Conservation (phyloP, 92 coral and sea anemone species). For the Isaurus tuberculatus region DNA sequence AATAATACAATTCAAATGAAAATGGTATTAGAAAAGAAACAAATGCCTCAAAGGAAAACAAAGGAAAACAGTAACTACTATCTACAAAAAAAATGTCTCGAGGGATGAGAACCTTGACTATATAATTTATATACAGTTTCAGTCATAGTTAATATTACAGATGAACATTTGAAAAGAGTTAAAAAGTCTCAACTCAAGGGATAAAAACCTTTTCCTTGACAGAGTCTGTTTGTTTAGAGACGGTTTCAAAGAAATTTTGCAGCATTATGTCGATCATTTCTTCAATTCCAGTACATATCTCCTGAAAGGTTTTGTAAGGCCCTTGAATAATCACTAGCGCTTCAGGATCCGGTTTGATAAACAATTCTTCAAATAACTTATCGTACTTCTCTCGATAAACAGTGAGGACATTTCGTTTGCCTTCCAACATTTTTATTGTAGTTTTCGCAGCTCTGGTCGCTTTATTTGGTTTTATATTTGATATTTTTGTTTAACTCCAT, state of each 20-base stretch:
- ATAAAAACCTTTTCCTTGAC: too few species aligned
- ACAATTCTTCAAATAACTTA: background rate
- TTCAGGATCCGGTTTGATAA: background rate
- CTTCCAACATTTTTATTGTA: background rate
- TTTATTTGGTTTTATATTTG: constrained; percentile 2
- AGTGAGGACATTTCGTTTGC: background rate
- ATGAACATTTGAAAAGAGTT: too few species aligned
- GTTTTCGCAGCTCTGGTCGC: constrained; percentile 24
- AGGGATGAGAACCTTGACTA: too few species aligned
- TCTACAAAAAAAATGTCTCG: too few species aligned
- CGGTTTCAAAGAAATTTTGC: background rate
- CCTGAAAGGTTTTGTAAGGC: background rate
- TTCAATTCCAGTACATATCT: constrained; percentile 10
- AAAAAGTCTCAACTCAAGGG: too few species aligned
- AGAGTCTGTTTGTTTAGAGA: too few species aligned
- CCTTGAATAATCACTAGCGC: background rate
- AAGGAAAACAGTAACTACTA: too few species aligned
- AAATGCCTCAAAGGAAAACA: too few species aligned
- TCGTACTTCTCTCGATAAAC: background rate
- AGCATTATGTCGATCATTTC: background rate
- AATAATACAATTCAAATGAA: too few species aligned
- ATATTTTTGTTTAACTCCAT: background rate
- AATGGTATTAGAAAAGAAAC: too few species aligned
- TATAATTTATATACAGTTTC: too few species aligned
- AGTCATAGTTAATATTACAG: too few species aligned